Percentiles rank a stretch among this genome's conserved stretches.
Evolutionary conservation across 2,113 vertebrate genomes (phyloP).

Genomic region (Salminus brasiliensis): DNA sequence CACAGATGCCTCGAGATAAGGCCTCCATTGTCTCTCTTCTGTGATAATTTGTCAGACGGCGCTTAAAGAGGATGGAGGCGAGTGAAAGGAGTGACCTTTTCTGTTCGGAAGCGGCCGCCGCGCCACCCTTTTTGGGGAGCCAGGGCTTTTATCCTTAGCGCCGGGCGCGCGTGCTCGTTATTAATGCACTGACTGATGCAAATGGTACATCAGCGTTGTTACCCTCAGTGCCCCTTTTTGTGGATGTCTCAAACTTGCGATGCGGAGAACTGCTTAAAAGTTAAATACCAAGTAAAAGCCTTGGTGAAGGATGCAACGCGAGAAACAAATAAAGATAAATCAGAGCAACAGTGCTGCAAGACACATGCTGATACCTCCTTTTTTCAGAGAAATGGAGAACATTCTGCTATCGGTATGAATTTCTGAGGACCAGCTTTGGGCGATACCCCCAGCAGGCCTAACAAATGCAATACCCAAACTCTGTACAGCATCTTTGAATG

Average conservation of each 20-base stretch:
- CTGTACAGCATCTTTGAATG: background rate
- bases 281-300: background rate
- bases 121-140: slow-evolving; percentile 34
- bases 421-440: background rate
- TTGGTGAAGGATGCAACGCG: background rate
- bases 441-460: background rate
- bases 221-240: background rate
- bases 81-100: slow-evolving; percentile 64
- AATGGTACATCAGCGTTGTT: slow-evolving; percentile 34
- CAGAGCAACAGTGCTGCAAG: background rate
- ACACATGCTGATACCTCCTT: background rate
- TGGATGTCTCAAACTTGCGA: slow-evolving; percentile 9
- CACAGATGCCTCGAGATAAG: slow-evolving; percentile 47
- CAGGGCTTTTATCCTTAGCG: slow-evolving; percentile 30
- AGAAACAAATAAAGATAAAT: background rate
- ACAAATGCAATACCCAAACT: background rate
- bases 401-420: slow-evolving; percentile 10
- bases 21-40: slow-evolving; percentile 45
- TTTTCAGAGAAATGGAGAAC: background rate
- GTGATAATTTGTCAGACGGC: slow-evolving; percentile 53
- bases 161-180: slow-evolving; percentile 29
- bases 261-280: background rate
- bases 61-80: slow-evolving; percentile 45
- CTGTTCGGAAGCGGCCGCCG: slow-evolving; percentile 37
- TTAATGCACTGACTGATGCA: slow-evolving; percentile 37